Base-by-base conservation (phyloP, 2,888 invertebrate genomes). In the Thalpophila matura region DNA sequence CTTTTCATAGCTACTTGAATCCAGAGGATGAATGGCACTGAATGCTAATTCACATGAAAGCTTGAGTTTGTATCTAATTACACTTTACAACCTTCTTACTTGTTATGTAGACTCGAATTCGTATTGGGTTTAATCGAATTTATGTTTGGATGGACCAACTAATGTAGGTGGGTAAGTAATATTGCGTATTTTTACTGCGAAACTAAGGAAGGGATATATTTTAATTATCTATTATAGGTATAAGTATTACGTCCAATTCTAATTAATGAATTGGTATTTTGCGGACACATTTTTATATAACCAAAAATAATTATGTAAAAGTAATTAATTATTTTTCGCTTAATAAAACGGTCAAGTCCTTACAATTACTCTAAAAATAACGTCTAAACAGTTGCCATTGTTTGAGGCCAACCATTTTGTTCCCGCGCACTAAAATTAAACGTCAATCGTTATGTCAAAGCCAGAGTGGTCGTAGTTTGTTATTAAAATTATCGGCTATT, bases 371-470 rank as follows among this genome's bases (percentile, higher is more conserved):
- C 10, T 3, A 42, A 50, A 72, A 59, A 72, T 63, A 58, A 49
- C 58, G 42, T 60, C 45, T 83, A 81, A 85, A 81, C 83, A 83
- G 77, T 75, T 60, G 57, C 79, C 56, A 83, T 87, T 85, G 85
- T 88, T 75, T 76, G 51, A 69, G 74, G 70, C 74, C 55, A 74
- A 70, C 75, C 71, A 77, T 88, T 86, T 84, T 88, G 84, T 90
- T 89, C 83, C 81, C 82, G 83, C 75, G 84, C 81, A 89, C 91
- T 92, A 91, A 93, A 93, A 94, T 94, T 92, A 93, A 93, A 94
- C 88, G 92, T 93, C 92, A 91, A 90, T 91, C 91, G 86, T 77
- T 83, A 83, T 85, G 93, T 89, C 93, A 88, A 74, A 74, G 68
- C 77, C 94, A 93, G 90, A 61, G 72, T 80, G 50, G 79, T 72